Evolutionary conservation across 2,797 vertebrate species (phyloP).

Genomic region (Neosilurus hyrtlii): DNA sequence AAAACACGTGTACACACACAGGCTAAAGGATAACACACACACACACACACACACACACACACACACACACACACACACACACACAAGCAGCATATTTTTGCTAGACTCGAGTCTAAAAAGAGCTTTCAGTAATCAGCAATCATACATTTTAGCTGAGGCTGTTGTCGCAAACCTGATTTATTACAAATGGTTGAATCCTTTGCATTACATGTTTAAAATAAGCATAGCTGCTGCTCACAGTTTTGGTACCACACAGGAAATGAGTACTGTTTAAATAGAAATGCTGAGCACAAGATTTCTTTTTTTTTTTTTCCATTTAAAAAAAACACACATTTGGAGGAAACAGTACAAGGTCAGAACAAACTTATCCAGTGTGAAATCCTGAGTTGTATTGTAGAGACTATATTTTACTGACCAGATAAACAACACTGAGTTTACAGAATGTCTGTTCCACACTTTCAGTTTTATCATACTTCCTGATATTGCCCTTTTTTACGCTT

Average conservation of each 20-base stretch:
- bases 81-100: background rate
- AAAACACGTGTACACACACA: background rate
- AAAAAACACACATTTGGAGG: slow-evolving; percentile 16
- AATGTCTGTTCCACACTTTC: background rate
- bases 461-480: background rate
- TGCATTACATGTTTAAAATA: slow-evolving; percentile 20
- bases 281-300: slow-evolving; percentile 52
- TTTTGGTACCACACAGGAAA: slow-evolving; percentile 49
- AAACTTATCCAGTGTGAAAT: background rate
- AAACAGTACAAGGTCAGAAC: slow-evolving; percentile 24
- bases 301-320: slow-evolving; percentile 28
- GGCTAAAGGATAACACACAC: slow-evolving; percentile 10
- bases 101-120: background rate
- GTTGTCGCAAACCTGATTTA: slow-evolving; percentile 15
- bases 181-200: slow-evolving; percentile 7
- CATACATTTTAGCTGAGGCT: slow-evolving; percentile 5
- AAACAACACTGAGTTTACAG: background rate
- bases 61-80: background rate
- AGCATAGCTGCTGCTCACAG: slow-evolving; percentile 40
- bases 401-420: background rate
- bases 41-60: slow-evolving; percentile 19
- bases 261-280: slow-evolving; percentile 54
- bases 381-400: background rate
- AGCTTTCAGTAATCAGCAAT: background rate
- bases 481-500: background rate